A percentile compares a stretch with the other conserved stretches of the same genome.
Evolutionary conservation across 2,797 vertebrate genomes (phyloP).

Genomic region (Danio tinwini): DNA sequence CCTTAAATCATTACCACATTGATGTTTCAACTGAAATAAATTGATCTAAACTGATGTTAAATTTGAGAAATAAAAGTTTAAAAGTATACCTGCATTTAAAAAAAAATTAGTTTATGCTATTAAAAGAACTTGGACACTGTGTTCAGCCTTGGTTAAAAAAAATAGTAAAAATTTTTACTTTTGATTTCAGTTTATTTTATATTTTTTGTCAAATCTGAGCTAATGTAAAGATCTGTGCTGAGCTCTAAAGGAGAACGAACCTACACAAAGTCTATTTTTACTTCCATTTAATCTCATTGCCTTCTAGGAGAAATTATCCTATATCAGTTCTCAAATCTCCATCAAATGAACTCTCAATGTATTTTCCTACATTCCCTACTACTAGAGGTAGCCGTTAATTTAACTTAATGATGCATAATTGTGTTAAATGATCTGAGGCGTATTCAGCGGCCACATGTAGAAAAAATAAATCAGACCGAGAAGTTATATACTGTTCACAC

Average conservation of each 20-base stretch:
- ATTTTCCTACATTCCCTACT: background rate
- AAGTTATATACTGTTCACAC: conserved; percentile 30
- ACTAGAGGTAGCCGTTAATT: background rate
- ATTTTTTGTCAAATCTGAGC: background rate
- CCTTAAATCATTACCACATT: no score
- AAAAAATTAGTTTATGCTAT: background rate
- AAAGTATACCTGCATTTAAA: background rate
- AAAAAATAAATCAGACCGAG: background rate
- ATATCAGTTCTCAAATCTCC: background rate
- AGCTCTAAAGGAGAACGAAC: background rate
- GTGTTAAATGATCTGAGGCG: conserved; percentile 67
- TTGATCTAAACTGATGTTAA: no score
- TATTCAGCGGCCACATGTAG: conserved; percentile 65
- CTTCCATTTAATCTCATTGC: background rate
- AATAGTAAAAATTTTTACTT: background rate
- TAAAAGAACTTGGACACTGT: background rate
- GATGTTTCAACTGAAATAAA: no score
- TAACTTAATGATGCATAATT: conserved; percentile 62
- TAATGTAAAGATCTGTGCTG: background rate
- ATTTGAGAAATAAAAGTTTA: background rate
- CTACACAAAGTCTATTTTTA: background rate
- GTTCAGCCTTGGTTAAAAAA: background rate
- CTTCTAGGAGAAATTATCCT: background rate
- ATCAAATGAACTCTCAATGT: background rate
- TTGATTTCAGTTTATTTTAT: background rate